Conservation (phyloP, 2,797 vertebrate species). For the Lindbergichthys nudifrons region DNA sequence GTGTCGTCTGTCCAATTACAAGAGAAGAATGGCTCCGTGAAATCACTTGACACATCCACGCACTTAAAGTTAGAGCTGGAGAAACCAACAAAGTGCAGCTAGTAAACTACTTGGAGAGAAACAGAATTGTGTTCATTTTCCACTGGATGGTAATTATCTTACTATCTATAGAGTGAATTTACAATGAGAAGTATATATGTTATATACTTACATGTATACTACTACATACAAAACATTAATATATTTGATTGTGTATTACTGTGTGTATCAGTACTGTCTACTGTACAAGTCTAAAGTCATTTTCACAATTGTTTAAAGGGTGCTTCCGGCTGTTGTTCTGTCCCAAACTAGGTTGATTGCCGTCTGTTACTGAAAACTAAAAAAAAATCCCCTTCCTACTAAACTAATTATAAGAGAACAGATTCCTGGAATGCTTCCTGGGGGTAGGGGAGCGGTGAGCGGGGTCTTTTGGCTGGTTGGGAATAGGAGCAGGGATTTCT, state of each 20-base stretch:
- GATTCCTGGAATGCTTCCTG: slow-evolving; percentile 60
- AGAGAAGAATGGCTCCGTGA: slow-evolving; percentile 47
- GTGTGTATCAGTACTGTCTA: not conserved
- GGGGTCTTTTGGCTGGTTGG: slow-evolving; percentile 53
- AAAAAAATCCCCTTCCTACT: slow-evolving; percentile 1
- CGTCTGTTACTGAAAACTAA: slow-evolving; percentile 51
- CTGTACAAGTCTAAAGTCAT: not conserved
- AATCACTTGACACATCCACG: slow-evolving; percentile 42
- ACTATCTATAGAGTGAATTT: not conserved
- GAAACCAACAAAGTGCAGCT: slow-evolving; percentile 15
- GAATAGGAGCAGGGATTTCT: slow-evolving; percentile 62
- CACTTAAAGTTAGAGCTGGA: slow-evolving; percentile 22
- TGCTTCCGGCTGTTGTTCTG: not conserved
- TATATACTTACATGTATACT: too few relatives aligned
- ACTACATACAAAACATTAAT: too few relatives aligned
- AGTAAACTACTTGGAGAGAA: slow-evolving; percentile 3
- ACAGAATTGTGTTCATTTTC: not conserved
- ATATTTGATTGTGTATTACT: too few relatives aligned
- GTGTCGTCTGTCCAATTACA: slow-evolving; percentile 56
- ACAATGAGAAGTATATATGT: not conserved
- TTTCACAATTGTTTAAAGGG: slow-evolving; percentile 29
- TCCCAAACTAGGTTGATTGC: slow-evolving; percentile 18
- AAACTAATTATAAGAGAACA: slow-evolving; percentile 69
- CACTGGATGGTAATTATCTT: not conserved
- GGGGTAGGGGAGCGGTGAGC: slow-evolving; percentile 47